Evolutionary conservation across 2,888 invertebrate species (phyloP), one percentile per base, ranked within the genome.

Genomic region (Ormyrus thymus): DNA sequence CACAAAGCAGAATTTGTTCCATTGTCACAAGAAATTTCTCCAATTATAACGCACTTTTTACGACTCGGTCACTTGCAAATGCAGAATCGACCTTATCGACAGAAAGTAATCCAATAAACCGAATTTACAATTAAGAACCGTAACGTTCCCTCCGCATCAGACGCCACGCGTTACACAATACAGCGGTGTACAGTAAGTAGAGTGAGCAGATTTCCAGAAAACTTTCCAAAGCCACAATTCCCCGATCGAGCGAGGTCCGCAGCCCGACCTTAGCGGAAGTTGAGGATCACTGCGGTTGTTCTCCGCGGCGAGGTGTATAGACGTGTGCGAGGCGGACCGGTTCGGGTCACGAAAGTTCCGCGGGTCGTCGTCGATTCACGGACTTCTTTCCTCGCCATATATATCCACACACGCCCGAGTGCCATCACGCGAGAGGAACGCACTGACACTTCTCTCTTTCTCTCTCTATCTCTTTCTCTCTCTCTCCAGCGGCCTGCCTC

Each of bases 271-370:
- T 9, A 56, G 53, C 65, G 70, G 82, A 84, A 85, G 86, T 86
- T 89, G 89, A 88, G 89, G 84, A 84, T 83, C 88, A 83, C 87
- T 89, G 87, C 13, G 62, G 15, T 13, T 48, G 50, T 9, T 29
- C 46, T 43, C n/a, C n/a, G 53, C 55, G 46, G 29, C 29, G 29
- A 29, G 29, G 50, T 43, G 10, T 81, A 82, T 84, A 77, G 83
- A 83, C 29, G 29, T 29, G 29, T 85, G 83, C 85, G 85, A 86
- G 87, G 86, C 86, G 86, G 89, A 89, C 88, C 89, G 88, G 88
- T 89, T 89, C 87, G 82, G 87, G 88, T 89, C 88, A 88, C 85
- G 84, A 84, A 77, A 76, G 75, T 79, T 79, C 75, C 74, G 72
- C 61, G 75, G 62, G 76, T 76, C 76, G 76, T 64, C 61, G 71